These are phyloP conservation scores for Casuarius casuarius DNA, from an alignment of 2,113 vertebrate species.

Conservation along the genomic window DNA sequence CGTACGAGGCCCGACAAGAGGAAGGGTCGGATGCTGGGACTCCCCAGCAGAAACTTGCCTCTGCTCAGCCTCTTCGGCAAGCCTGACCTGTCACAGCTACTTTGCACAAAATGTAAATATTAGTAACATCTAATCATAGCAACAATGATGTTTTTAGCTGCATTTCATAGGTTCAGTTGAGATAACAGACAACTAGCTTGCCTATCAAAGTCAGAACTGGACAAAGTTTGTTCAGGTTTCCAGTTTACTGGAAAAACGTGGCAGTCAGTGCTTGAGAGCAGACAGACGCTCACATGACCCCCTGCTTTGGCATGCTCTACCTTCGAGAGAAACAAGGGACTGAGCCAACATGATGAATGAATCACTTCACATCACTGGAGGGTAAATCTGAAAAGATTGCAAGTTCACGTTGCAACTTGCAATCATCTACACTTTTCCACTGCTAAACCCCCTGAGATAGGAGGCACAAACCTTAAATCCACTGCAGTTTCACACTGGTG, in stretches of 20 bases:
- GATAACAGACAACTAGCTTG: not conserved
- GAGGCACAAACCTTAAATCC: not conserved
- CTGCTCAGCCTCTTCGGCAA: not conserved
- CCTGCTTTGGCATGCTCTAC: not conserved
- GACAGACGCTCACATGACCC: not conserved
- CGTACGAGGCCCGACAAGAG: not conserved
- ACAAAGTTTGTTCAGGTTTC: not conserved
- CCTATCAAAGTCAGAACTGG: not conserved
- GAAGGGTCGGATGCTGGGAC: not conserved
- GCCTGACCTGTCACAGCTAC: not conserved
- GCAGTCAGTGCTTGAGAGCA: not conserved
- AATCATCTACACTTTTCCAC: not conserved
- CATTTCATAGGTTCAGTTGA: not conserved
- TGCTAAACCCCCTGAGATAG: not conserved
- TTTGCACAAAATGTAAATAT: not conserved
- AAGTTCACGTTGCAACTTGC: not conserved
- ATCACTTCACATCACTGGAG: constrained; percentile 13
- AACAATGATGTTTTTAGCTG: not conserved
- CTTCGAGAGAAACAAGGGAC: not conserved
- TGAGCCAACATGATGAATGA: not conserved
- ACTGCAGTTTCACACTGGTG: not conserved
- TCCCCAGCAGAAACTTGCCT: not conserved
- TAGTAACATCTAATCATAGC: not conserved
- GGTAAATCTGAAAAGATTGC: not conserved
- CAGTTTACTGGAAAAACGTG: not conserved